These are phyloP conservation scores for Heliconius hortense DNA, from an alignment of 2,888 invertebrate species.

Conservation along the genomic window DNA sequence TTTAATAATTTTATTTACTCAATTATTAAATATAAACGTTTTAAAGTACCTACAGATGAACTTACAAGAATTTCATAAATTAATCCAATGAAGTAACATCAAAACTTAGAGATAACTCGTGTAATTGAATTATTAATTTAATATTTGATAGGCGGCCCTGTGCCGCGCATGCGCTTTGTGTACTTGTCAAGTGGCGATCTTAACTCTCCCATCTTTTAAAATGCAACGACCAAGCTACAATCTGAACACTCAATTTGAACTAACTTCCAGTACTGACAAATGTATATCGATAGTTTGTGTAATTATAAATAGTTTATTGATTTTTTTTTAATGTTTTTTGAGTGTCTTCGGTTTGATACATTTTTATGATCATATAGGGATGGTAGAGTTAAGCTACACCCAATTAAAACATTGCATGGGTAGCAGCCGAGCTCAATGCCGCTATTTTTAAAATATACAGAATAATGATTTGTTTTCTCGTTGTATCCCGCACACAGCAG, in stretches of 20 bases:
- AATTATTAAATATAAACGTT: neutral
- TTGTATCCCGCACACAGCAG: too few relatives aligned
- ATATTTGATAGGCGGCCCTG: slow-evolving; percentile 49
- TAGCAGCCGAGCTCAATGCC: too few relatives aligned
- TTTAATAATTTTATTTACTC: neutral
- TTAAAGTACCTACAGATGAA: slow-evolving; percentile 2
- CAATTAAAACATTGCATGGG: too few relatives aligned
- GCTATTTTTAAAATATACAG: too few relatives aligned
- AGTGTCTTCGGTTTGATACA: neutral
- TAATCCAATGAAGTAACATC: slow-evolving; percentile 36
- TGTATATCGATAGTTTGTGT: slow-evolving; percentile 2
- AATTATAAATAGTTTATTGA: neutral
- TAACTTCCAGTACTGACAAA: slow-evolving; percentile 15
- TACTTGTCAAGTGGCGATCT: slow-evolving; percentile 49
- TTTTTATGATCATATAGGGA: too few relatives aligned
- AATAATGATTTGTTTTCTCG: too few relatives aligned
- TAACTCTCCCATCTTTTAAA: slow-evolving; percentile 51
- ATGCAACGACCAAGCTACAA: slow-evolving; percentile 48
- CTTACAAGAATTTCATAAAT: slow-evolving; percentile 30
- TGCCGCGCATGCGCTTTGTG: slow-evolving; percentile 55
- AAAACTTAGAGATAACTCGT: slow-evolving; percentile 38
- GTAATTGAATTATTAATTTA: slow-evolving; percentile 45
- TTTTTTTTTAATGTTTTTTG: neutral
- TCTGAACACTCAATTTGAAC: slow-evolving; percentile 48
- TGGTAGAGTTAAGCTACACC: too few relatives aligned